These are phyloP conservation scores for Mormyrus hasselquistii DNA, from an alignment of 2,797 vertebrate species.

Conservation along the genomic window DNA sequence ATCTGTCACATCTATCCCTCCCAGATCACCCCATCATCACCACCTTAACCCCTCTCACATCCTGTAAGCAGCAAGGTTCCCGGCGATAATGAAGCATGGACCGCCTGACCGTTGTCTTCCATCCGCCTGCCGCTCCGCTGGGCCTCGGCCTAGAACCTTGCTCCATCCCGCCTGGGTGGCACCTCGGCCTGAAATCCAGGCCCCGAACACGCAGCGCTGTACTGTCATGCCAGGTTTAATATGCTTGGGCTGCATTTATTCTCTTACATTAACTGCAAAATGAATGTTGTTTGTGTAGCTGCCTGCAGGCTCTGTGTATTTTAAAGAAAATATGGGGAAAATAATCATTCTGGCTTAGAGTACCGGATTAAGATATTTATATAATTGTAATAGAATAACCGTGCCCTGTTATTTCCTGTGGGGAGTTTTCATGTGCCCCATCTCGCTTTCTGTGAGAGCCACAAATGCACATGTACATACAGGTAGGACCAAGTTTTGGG, in stretches of 20 bases:
- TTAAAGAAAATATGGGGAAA: neutral
- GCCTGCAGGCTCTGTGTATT: neutral
- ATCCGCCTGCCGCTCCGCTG: neutral
- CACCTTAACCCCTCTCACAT: neutral
- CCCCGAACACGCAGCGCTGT: neutral
- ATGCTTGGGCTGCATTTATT: neutral
- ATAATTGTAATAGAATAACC: neutral
- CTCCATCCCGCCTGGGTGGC: neutral
- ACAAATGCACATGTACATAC: neutral
- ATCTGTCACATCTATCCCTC: neutral
- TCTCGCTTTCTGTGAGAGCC: neutral
- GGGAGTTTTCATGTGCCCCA: neutral
- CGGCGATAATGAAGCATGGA: neutral
- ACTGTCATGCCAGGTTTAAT: neutral
- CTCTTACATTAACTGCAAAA: neutral
- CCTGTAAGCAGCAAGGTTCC: neutral
- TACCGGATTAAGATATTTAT: neutral
- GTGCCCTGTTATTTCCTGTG: neutral
- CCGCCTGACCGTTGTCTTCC: neutral
- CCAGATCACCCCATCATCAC: neutral
- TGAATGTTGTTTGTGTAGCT: neutral
- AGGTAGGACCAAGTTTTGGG: neutral
- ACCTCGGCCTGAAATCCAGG: neutral
- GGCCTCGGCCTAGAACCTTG: neutral
- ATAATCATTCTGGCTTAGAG: neutral